These are phyloP conservation scores for Linurgus olivaceus DNA, from an alignment of 2,797 vertebrate species.

Conservation along the genomic window DNA sequence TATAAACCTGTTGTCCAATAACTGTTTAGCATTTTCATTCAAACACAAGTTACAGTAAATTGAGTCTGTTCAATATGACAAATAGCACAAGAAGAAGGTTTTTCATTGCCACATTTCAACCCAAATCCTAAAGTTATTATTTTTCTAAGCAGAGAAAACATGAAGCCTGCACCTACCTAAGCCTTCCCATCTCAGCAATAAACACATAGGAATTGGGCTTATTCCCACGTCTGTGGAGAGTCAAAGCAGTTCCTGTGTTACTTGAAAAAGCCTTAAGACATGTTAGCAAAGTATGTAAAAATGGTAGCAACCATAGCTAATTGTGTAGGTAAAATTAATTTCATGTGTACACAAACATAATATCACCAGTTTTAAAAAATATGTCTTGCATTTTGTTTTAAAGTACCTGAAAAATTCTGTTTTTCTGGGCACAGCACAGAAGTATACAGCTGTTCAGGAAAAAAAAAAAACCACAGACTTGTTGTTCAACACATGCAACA, in stretches of 20 bases:
- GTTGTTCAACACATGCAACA: slow-evolving; percentile 46
- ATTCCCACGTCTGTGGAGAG: not conserved
- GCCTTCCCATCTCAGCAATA: not conserved
- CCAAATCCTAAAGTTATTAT: not conserved
- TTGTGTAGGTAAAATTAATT: not conserved
- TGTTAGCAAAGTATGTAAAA: not conserved
- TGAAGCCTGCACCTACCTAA: not conserved
- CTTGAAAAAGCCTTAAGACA: not conserved
- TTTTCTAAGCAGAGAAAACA: not conserved
- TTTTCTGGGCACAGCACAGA: not conserved
- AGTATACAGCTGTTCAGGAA: not conserved
- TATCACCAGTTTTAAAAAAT: not conserved
- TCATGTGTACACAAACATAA: not conserved
- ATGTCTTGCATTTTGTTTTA: not conserved
- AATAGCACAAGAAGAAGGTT: not conserved
- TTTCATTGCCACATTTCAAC: not conserved
- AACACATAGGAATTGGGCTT: not conserved
- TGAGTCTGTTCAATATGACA: not conserved
- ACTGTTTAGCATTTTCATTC: not conserved
- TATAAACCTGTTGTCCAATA: not conserved
- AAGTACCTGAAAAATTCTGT: not conserved
- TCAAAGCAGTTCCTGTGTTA: not conserved
- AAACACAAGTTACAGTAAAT: not conserved
- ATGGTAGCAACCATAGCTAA: not conserved
- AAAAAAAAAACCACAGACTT: not conserved